phyloP scores from a whole-genome alignment of 2,797 vertebrate species.

The Macrochelys suwanniensis region DNA sequence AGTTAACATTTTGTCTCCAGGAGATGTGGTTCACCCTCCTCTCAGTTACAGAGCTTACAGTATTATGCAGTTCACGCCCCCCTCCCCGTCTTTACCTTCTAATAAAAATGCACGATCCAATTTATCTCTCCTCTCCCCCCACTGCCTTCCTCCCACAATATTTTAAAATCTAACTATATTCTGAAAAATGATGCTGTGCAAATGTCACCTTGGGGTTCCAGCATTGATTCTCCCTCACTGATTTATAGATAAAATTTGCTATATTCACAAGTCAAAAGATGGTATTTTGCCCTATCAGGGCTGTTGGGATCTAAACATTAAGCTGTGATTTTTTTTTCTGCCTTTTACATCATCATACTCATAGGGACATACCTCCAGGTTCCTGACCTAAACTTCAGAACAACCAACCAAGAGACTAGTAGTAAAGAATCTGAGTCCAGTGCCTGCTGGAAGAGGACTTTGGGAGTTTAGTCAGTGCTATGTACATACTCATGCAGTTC shows the following conservation, averaged over 20 bases:
- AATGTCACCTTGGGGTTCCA: background rate
- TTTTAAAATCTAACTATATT: conserved; percentile 51
- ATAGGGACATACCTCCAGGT: background rate
- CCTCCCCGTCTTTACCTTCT: background rate
- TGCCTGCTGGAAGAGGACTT: background rate
- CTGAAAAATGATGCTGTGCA: background rate
- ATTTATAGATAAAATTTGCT: background rate
- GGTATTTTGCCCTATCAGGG: background rate
- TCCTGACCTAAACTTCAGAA: background rate
- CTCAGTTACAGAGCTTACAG: conserved; percentile 30
- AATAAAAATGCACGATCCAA: conserved; percentile 42
- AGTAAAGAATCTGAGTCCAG: background rate
- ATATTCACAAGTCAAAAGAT: background rate
- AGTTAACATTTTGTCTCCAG: conserved; percentile 66
- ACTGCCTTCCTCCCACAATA: conserved; percentile 14
- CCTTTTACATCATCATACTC: background rate
- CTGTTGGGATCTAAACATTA: background rate
- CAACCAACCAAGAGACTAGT: background rate
- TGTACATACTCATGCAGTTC: accelerated
- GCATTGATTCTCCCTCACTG: background rate
- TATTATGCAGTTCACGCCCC: conserved; percentile 7
- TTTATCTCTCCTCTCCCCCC: conserved; percentile 43
- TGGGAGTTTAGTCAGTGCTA: background rate
- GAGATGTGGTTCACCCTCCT: conserved; percentile 46
- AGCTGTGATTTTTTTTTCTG: background rate